These are phyloP conservation scores for Hemiscyllium ocellatum DNA, from an alignment of 2,113 vertebrate species.

Conservation along the genomic window DNA sequence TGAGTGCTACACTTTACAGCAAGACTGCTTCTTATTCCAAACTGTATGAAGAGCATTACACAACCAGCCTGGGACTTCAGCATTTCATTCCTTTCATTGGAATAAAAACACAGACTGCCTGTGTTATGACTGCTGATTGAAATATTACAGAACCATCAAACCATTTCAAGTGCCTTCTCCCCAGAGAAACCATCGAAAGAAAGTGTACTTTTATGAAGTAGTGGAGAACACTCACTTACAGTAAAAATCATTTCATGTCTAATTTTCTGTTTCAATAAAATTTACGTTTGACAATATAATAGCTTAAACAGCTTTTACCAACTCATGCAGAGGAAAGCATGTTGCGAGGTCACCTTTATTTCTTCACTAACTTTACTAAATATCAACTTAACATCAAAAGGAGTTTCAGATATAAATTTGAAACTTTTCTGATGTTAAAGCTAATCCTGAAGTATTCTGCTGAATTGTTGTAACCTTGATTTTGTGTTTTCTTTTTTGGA, in stretches of 20 bases:
- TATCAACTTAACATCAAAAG: background rate
- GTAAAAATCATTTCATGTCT: background rate
- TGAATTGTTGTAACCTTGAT: background rate
- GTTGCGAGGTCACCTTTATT: background rate
- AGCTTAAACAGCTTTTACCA: background rate
- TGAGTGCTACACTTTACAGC: background rate
- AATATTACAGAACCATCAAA: background rate
- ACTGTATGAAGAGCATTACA: background rate
- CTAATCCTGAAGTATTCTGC: background rate
- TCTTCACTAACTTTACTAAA: background rate
- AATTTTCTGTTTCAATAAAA: background rate
- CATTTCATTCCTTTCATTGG: background rate
- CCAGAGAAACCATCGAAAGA: background rate
- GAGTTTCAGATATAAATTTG: background rate
- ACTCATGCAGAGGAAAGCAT: background rate
- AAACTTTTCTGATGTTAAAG: background rate
- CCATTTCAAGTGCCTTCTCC: background rate
- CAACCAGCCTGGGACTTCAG: background rate
- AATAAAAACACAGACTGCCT: background rate
- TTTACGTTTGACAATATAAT: background rate
- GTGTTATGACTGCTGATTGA: background rate
- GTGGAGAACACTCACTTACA: background rate
- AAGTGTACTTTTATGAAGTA: background rate
- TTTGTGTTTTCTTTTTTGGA: background rate
- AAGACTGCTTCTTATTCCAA: background rate